Conservation (phyloP, 2,888 invertebrate species). For the Caenorhabditis parvicauda region DNA sequence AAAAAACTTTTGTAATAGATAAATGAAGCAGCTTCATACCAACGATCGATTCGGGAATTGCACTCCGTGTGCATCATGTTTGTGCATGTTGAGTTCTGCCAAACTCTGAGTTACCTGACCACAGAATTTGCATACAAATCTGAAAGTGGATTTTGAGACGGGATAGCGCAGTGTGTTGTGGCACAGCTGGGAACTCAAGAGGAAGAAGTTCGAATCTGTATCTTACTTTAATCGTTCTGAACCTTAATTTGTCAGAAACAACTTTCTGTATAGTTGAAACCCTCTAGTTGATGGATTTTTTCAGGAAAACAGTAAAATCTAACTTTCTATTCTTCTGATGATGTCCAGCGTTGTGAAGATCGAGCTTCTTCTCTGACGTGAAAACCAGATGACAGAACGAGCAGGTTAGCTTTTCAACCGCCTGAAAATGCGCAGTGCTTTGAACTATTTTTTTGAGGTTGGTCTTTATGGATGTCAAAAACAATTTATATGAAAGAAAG, state of each 20-base stretch:
- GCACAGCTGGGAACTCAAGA: no score
- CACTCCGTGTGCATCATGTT: conserved; percentile 44
- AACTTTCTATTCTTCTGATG: conserved; percentile 24
- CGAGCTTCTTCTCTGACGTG: conserved; percentile 41
- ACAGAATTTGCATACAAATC: conserved; percentile 54
- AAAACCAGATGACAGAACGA: conserved; percentile 50
- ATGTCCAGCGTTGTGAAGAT: conserved; percentile 31
- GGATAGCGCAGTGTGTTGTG: no score
- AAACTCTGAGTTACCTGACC: conserved; percentile 45
- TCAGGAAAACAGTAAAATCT: neutral
- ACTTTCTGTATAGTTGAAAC: no score
- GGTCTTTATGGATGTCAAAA: no score
- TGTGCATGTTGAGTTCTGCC: conserved; percentile 52
- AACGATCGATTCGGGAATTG: neutral
- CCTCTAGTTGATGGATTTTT: neutral
- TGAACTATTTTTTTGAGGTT: no score
- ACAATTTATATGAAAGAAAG: no score
- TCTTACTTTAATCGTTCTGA: no score
- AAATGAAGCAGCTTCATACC: no score
- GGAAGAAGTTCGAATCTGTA: no score
- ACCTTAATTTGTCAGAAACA: no score
- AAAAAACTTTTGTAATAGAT: no score
- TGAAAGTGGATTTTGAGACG: conserved; percentile 7
- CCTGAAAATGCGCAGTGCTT: no score
- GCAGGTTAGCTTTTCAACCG: conserved; percentile 40